Base-by-base conservation (phyloP, 2,797 vertebrate genomes). In the Xyrichtys novacula region DNA sequence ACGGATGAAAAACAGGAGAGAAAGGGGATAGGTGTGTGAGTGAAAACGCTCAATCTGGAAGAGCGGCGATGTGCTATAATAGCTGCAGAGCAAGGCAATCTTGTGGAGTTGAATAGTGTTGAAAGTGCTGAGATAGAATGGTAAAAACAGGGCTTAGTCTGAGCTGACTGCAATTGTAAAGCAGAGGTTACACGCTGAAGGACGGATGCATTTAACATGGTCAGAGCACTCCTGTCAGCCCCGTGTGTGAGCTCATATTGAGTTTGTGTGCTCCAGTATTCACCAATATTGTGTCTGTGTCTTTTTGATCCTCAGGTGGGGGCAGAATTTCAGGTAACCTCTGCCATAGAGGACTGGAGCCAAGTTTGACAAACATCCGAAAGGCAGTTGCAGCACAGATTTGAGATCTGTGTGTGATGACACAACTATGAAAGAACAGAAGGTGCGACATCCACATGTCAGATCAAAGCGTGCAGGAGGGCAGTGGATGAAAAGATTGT, bases 31-130 rank as follows among this genome's bases (percentile, higher is more conserved):
- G 58, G 80, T 79, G 62, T 76, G 80, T 73, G 76, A 78, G 84
- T 70, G 87, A 86, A 87, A 89, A 81, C 32, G 53, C 74, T 91
- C 81, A 82, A 78, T 89, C 76, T 85, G 78, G 77, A 90, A 83
- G 83, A 85, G 86, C 60, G 67, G 56, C 43, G 53, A 81, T 76
- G 83, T 67, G 76, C 79, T 76, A 73, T 86, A 74, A 90, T 85
- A 73, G 76, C 76, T 80, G 72, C 44, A 53, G 67, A 80, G 65
- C 15, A 39, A 75, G 67, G 62, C 81, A 86, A 88, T 89, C 81
- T 85, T 59, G 46, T 78, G 64, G 71, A 67, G 73, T 53, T 88
- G 73, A 83, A 79, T 79, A 65, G 70, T 70, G 76, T 72, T 85
- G 69, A 85, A 80, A 81, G 72, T 64, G 57, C 62, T 42, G 57